phyloP scores from a whole-genome alignment of 2,113 vertebrate species.

The Microtus oregoni region DNA sequence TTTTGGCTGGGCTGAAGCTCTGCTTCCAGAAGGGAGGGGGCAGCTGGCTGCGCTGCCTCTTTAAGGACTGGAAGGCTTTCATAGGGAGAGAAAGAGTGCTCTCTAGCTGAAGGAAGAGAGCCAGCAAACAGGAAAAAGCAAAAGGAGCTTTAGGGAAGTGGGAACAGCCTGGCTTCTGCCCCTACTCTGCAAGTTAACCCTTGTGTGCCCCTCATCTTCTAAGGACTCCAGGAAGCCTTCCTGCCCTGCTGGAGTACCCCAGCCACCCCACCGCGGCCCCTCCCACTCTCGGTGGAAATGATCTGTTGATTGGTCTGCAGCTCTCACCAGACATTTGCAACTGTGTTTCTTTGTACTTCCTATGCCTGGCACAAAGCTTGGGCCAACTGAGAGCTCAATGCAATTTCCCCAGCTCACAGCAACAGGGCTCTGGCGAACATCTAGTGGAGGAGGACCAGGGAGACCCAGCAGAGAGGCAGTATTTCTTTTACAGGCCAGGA shows the following conservation, averaged over 20 bases:
- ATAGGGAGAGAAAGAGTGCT: conserved; percentile 8
- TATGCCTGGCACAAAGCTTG: neutral
- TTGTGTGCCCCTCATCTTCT: neutral
- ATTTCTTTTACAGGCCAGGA: neutral
- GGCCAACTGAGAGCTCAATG: rapidly evolving
- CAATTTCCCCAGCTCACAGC: too few relatives aligned
- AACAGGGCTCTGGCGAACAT: neutral
- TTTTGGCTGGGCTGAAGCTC: conserved; percentile 25
- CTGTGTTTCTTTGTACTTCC: neutral
- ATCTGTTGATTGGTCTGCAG: rapidly evolving
- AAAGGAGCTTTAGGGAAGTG: rapidly evolving
- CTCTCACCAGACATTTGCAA: neutral
- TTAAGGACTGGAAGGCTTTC: neutral
- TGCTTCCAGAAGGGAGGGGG: conserved; percentile 12
- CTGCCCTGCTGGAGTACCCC: neutral
- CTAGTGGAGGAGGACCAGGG: neutral
- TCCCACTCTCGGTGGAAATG: rapidly evolving
- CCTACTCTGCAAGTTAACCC: neutral
- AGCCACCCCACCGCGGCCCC: neutral
- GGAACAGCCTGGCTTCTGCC: neutral
- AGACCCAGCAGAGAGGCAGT: neutral
- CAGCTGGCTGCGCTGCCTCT: neutral
- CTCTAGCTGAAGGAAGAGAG: conserved; percentile 25
- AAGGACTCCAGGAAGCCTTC: neutral
- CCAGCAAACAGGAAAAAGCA: conserved; percentile 25